Evolutionary conservation across 2,113 vertebrate genomes (phyloP).

Genomic region (Crotalus tigris): DNA sequence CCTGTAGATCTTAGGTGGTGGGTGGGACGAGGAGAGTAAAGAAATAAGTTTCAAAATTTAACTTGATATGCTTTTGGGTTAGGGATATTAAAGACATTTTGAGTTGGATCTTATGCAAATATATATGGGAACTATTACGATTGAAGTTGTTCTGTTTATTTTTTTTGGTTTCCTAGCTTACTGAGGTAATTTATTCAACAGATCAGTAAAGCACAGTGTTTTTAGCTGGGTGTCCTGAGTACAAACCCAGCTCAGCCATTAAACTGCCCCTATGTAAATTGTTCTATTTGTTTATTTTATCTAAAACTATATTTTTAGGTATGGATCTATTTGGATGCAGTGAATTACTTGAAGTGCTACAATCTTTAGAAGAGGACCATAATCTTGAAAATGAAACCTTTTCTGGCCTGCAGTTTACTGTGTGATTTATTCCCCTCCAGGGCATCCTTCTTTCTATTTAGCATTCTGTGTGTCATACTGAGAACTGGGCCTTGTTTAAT

Average conservation of each 20-base stretch:
- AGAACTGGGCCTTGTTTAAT: slow-evolving; percentile 71
- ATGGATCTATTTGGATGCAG: neutral
- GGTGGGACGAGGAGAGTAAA: neutral
- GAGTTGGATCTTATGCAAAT: neutral
- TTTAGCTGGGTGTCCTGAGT: neutral
- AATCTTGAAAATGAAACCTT: neutral
- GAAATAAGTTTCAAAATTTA: neutral
- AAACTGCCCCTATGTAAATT: neutral
- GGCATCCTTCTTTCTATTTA: slow-evolving; percentile 60
- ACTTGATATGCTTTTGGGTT: neutral
- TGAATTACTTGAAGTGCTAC: slow-evolving; percentile 17
- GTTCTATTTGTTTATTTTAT: neutral
- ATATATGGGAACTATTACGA: neutral
- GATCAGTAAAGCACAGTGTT: neutral
- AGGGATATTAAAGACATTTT: neutral
- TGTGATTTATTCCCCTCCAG: slow-evolving; percentile 36
- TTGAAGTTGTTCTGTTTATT: neutral
- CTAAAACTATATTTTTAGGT: neutral
- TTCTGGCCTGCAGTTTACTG: neutral
- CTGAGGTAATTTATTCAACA: neutral
- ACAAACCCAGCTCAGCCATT: neutral
- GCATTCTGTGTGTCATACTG: slow-evolving; percentile 49
- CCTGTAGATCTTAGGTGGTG: neutral
- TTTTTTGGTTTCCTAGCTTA: neutral
- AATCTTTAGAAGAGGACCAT: slow-evolving; percentile 30